Base-by-base conservation (phyloP, 1,140 invertebrate genomes). In the Olivierus martensii region DNA sequence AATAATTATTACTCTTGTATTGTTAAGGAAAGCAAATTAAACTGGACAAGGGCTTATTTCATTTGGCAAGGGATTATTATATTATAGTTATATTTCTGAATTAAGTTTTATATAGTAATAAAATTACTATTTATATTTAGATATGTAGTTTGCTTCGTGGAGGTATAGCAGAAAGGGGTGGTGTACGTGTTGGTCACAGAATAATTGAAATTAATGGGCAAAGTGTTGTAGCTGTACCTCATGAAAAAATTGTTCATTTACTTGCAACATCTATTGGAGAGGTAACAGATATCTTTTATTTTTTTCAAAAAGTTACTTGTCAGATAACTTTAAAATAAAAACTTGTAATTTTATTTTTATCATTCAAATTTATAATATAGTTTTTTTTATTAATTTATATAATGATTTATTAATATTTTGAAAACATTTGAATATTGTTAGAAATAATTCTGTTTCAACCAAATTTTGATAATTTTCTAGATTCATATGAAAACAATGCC, bases 401-500 rank as follows among this genome's bases (percentile, higher is more conserved):
- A n/a, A n/a, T n/a, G n/a, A n/a, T n/a, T n/a, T n/a, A n/a, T n/a
- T n/a, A n/a, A n/a, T n/a, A n/a, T n/a, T n/a, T n/a, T n/a, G n/a
- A n/a, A n/a, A n/a, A n/a, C n/a, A n/a, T n/a, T n/a, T n/a, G n/a
- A n/a, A n/a, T n/a, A n/a, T n/a, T n/a, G n/a, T n/a, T n/a, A n/a
- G n/a, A n/a, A n/a, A n/a, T n/a, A n/a, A n/a, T n/a, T n/a, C n/a
- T n/a, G n/a, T n/a, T n/a, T n/a, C n/a, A n/a, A n/a, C n/a, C n/a
- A n/a, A n/a, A n/a, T n/a, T n/a, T n/a, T 2, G 12, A 38, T 46
- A 44, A 48, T 54, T 45, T 79, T 81, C 19, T 75, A 96, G 91
- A 99, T 99, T 63, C 78, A 96, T 58, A 98, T 99, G 94, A 98
- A 97, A 73, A 99, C 95, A 47, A 99, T 99, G 95, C 95, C 95